Conservation (phyloP, 2,888 invertebrate species). For the Parnassius smintheus region DNA sequence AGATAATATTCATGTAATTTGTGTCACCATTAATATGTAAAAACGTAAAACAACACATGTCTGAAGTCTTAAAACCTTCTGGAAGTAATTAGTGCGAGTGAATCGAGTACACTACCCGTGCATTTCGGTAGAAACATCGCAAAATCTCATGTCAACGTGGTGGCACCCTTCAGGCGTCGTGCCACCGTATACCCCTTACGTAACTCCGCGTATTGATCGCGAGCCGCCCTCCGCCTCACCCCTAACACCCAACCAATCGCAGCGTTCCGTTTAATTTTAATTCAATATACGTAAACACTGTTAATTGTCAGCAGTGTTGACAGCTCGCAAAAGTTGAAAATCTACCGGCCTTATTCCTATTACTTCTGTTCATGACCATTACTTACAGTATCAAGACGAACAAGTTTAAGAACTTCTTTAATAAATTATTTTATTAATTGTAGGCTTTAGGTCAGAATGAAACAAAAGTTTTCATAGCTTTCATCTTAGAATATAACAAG, state of each 20-base stretch:
- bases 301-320: conserved; percentile 62
- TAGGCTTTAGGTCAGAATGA: too few relatives aligned
- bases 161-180: conserved; percentile 43
- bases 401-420: too few relatives aligned
- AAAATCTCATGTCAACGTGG: background rate
- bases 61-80: background rate
- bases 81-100: background rate
- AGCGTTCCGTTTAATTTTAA: conserved; percentile 68
- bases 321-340: conserved; percentile 22
- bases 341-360: too few relatives aligned
- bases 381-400: too few relatives aligned
- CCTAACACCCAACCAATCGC: conserved; percentile 55
- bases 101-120: background rate
- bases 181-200: conserved; percentile 55
- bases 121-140: background rate
- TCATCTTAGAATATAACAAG: too few relatives aligned
- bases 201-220: conserved; percentile 73
- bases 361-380: too few relatives aligned
- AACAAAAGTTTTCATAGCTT: too few relatives aligned
- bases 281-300: conserved; percentile 61
- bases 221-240: conserved; percentile 36
- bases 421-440: too few relatives aligned
- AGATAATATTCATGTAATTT: too few relatives aligned
- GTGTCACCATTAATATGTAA: too few relatives aligned
- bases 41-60: too few relatives aligned